A percentile compares a stretch with the other conserved stretches of the same genome.
These are phyloP conservation scores for Drosophila pseudotalamancana DNA, from an alignment of 2,888 invertebrate species.

Conservation along the genomic window DNA sequence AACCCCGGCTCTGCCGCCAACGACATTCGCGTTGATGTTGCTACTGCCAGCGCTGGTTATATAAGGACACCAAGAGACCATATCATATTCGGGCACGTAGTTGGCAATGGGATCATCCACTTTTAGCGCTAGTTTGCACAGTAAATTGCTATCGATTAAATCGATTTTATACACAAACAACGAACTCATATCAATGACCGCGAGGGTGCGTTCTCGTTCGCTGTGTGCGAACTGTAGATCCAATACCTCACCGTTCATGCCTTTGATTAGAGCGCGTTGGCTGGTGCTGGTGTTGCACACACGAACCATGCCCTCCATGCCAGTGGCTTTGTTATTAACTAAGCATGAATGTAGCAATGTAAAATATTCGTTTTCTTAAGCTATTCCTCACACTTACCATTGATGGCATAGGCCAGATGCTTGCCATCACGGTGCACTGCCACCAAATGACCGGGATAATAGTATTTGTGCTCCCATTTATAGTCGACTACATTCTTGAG, in stretches of 20 bases:
- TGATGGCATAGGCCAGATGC: conserved; percentile 95
- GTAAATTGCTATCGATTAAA: conserved; percentile 86
- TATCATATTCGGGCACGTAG: conserved; percentile 86
- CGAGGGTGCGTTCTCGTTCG: conserved; percentile 90
- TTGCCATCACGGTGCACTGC: conserved; percentile 94
- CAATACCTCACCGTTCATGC: conserved; percentile 94
- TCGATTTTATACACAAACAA: conserved; percentile 92
- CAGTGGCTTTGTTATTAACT: conserved; percentile 83
- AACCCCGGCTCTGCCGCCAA: background rate
- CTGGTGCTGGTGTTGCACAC: conserved; percentile 89
- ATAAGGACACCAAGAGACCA: conserved; percentile 97
- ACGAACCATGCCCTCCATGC: conserved; percentile 90
- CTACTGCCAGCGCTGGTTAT: conserved; percentile 48
- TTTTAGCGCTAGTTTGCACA: conserved; percentile 85
- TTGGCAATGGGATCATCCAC: conserved; percentile 84
- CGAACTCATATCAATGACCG: conserved; percentile 94
- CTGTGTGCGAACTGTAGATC: conserved; percentile 96
- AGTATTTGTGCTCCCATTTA: conserved; percentile 95
- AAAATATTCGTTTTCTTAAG: background rate
- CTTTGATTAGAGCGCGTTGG: conserved; percentile 92
- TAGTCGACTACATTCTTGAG: conserved; percentile 95
- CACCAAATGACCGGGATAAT: conserved; percentile 94
- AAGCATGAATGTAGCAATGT: background rate
- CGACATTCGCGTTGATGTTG: conserved; percentile 9
- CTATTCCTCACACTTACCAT: conserved; percentile 87